These are phyloP conservation scores for Cryptomyrus ogoouensis DNA, from an alignment of 2,113 vertebrate genomes.

Conservation along the genomic window DNA sequence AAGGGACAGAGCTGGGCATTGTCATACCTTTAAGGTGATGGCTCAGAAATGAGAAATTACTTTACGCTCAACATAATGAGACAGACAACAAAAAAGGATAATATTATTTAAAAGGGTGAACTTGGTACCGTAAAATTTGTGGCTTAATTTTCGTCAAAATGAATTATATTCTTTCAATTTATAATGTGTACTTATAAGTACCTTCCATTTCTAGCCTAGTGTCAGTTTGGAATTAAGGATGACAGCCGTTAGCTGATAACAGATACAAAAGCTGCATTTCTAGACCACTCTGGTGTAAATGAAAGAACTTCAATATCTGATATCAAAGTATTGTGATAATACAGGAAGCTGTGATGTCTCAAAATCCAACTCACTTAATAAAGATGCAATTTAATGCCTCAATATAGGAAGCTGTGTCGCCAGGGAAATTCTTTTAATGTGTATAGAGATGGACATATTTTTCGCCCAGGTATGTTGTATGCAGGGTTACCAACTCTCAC, in stretches of 20 bases:
- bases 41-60: neutral
- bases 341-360: neutral
- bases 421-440: neutral
- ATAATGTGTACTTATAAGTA: neutral
- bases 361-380: neutral
- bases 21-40: neutral
- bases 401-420: neutral
- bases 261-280: too few species aligned
- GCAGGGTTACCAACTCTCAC: too few species aligned
- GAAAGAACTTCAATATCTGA: too few species aligned
- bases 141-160: neutral
- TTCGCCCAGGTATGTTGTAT: neutral
- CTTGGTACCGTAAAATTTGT: neutral
- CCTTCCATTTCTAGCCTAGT: neutral
- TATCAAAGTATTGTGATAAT: neutral
- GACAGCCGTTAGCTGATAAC: too few species aligned
- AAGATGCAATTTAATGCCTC: neutral
- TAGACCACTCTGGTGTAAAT: too few species aligned
- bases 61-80: neutral
- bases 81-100: neutral
- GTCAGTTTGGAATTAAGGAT: too few species aligned
- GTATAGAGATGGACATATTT: neutral
- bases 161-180: neutral
- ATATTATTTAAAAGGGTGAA: neutral
- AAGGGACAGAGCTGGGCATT: neutral